Base-by-base conservation (phyloP, 2,888 invertebrate species). In the Apotomis betuletana region DNA sequence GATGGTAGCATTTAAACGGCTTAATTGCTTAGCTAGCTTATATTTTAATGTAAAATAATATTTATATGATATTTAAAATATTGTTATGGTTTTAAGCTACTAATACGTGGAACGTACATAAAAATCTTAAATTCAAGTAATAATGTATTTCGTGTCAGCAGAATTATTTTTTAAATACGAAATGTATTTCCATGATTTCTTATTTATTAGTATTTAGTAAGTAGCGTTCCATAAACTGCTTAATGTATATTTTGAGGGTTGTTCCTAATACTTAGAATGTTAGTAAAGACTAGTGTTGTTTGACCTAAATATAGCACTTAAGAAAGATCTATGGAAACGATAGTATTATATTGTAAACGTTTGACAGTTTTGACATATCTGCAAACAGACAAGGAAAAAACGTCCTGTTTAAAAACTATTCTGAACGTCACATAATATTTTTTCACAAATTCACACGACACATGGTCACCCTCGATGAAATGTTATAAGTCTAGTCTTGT, bases 41-140 rank as follows among this genome's bases (percentile, higher is more conserved):
- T 87, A 86, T 88, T 87, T 84, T 90, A 91, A 89, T 92, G 93
- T 93, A 92, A 92, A 90, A 87, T 91, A 92, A 91, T 92, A 92
- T 92, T 93, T 93, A 92, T 92, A 85, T 88, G 83, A 87, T 91
- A 90, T 91, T 92, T 90, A 90, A 90, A 85, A 87, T 87, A 90
- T 89, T 90, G 89, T 91, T 89, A 87, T 84, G 82, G 83, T 75
- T 80, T 74, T 85, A 83, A 86, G 84, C 83, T 85, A 85, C 81
- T 86, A 86, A 88, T 88, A 86, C 88, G 89, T 90, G 83, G 88
- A 86, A 89, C 89, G 88, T 89, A 88, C 78, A 76, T 75, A 76
- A 80, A 76, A 77, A 77, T 75, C 63, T 64, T 61, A 65, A 55
- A 57, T 67, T 67, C 68, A 68, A 68, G 13, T 63, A 54, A 52